Base-by-base conservation (phyloP, 2,888 invertebrate genomes). In the Rhopalosiphum nymphaeae region DNA sequence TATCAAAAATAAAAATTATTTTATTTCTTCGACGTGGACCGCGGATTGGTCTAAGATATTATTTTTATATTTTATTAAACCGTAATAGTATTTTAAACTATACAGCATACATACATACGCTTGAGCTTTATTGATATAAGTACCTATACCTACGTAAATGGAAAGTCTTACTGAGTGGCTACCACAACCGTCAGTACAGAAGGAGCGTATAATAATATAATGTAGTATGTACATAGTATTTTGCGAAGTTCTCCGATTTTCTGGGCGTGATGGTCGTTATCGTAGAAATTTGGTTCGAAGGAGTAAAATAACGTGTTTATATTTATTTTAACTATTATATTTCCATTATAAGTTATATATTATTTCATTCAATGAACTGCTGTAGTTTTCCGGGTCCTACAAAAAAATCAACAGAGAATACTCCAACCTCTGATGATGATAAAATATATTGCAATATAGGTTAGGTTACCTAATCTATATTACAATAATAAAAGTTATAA, bases 1-100 rank as follows among this genome's bases (percentile, higher is more conserved):
- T 78, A 78, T 78, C 21, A 36, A 78, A 25, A 36, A 78, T 78
- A 78, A 78, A 78, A 78, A 78, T 78, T 78, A 78, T 78, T 78
- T 9, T 36, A 7, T 78, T 78, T 78, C 9, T 78, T 36, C 78
- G 3, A 78, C 78, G 2, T 36, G n/a, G n/a, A 78, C 29, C 1
- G 29, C 26, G 44, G 36, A 53, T 78, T 21, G 25, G 78, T 78
- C 78, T 36, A 78, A 9, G n/a, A 90, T 49, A 78, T 91, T 53
- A 78, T 91, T 91, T 78, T 21, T 36, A 78, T 36, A 78, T 36
- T 78, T 78, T 21, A 36, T 36, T 21, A 78, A 78, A 21, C 9
- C 36, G 36, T 78, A 21, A 9, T 29, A 25, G n/a, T 36, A 3
- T 36, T 46, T 46, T 46, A 46, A 46, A 3, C 36, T 36, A 36